Evolutionary conservation across 2,113 vertebrate species (phyloP).

Genomic region (Podarcis muralis): DNA sequence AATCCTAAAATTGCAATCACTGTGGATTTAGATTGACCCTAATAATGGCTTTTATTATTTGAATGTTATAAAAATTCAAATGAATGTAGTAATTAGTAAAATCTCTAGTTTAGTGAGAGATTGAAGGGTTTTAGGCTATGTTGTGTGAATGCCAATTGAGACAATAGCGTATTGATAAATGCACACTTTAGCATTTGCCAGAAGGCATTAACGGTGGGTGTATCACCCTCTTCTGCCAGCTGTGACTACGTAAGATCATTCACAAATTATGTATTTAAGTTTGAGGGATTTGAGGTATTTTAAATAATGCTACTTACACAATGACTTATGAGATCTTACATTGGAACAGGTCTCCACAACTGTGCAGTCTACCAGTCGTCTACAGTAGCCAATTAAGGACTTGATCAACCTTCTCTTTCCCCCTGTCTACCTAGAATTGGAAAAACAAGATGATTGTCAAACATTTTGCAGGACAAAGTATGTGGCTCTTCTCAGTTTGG

Average conservation of each 20-base stretch:
- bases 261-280: conserved; percentile 76
- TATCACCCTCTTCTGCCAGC: conserved; percentile 70
- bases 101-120: conserved; percentile 68
- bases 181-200: conserved; percentile 67
- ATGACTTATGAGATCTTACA: conserved; percentile 23
- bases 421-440: background rate
- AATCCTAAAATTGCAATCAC: conserved; percentile 71
- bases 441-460: background rate
- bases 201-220: conserved; percentile 69
- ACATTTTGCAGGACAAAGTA: background rate
- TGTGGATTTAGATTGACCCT: conserved; percentile 71
- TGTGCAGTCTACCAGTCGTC: background rate
- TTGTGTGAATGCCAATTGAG: conserved; percentile 69
- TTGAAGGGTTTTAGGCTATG: conserved; percentile 68
- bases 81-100: conserved; percentile 70
- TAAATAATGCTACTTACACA: conserved; percentile 67
- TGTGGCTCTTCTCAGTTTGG: background rate
- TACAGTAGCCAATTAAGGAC: background rate
- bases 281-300: conserved; percentile 65
- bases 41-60: conserved; percentile 78
- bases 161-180: conserved; percentile 69
- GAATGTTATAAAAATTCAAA: conserved; percentile 75
- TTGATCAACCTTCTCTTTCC: background rate
- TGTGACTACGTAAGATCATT: conserved; percentile 72
- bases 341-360: background rate